Base-by-base conservation (phyloP, 1,140 invertebrate species). In the Spodoptera litura region DNA sequence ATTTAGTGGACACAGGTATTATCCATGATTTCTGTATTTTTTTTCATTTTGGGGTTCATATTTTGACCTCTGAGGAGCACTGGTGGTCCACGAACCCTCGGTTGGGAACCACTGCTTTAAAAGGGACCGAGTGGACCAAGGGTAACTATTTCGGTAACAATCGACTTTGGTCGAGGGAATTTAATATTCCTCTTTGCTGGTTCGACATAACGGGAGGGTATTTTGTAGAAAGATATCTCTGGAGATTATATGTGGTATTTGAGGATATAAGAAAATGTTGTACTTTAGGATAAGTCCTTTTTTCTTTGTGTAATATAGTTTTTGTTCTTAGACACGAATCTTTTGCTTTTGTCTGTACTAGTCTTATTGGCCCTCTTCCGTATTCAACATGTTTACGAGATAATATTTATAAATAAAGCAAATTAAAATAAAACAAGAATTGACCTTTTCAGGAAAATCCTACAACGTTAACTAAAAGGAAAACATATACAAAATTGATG, bases 61-160 rank as follows among this genome's bases (percentile, higher is more conserved):
- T 31, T 5, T 31, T 31, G 3, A 0, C 20, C 20, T 20, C 20
- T 20, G 20, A 20, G 31, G 2, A 31, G 31, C 31, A 31, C 31
- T 31, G 31, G 4, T 31, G 31, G 31, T 5, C 31, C 31, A 5
- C 4, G 31, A 5, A 20, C 20, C 20, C 31, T n/a, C 31, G 4
- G 31, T 31, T 31, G 31, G 31, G 31, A 31, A 31, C 31, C 31
- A 31, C 31, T 31, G 31, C 4, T 5, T 31, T 31, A 31, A 31
- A 20, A 31, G 31, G 68, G 31, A 38, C 25, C 68, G 51, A 15
- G 31, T 44, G 38, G 38, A 31, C 6, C 52, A 53, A 15, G 49
- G 52, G 68, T 55, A 71, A 51, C 68, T 71, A 71, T 71, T 71
- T 71, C 31, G 53, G 68, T 56, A 71, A 71, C 68, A 71, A 71